These are phyloP conservation scores for Rhinophrynus dorsalis DNA, from an alignment of 2,797 vertebrate species.

Conservation along the genomic window DNA sequence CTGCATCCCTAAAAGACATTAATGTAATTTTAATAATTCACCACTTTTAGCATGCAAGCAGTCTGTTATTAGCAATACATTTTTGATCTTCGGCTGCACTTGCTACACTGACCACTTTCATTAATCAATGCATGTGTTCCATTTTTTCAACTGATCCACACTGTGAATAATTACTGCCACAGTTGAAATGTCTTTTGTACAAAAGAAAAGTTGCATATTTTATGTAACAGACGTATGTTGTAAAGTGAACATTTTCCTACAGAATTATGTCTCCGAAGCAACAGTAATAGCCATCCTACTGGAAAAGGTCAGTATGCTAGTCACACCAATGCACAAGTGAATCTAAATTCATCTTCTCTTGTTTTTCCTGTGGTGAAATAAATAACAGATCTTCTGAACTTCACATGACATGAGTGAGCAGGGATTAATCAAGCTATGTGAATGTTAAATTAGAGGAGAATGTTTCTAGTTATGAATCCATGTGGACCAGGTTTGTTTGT, in stretches of 20 bases:
- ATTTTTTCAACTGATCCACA: slow-evolving; percentile 41
- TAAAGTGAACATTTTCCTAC: slow-evolving; percentile 18
- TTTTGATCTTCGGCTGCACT: slow-evolving; percentile 43
- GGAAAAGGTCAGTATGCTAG: slow-evolving; percentile 3
- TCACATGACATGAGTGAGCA: neutral
- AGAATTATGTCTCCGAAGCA: neutral
- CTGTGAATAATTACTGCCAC: slow-evolving; percentile 42
- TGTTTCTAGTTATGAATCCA: neutral
- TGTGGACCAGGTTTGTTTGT: neutral
- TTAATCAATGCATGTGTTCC: slow-evolving; percentile 39
- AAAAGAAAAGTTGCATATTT: slow-evolving; percentile 39
- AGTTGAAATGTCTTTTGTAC: slow-evolving; percentile 26
- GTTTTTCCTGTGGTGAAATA: neutral
- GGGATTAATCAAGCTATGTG: neutral
- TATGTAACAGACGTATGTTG: slow-evolving; percentile 19
- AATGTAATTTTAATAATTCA: slow-evolving; percentile 29
- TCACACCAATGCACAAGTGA: neutral
- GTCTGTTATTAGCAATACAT: slow-evolving; percentile 53
- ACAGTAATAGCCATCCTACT: neutral
- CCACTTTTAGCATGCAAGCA: slow-evolving; percentile 44
- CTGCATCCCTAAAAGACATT: slow-evolving; percentile 21
- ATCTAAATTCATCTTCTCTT: neutral
- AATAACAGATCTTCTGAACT: neutral
- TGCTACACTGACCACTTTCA: slow-evolving; percentile 26
- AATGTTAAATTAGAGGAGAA: neutral